phyloP scores from a whole-genome alignment of 2,113 vertebrate genomes.

The Amblyopsis rosae region DNA sequence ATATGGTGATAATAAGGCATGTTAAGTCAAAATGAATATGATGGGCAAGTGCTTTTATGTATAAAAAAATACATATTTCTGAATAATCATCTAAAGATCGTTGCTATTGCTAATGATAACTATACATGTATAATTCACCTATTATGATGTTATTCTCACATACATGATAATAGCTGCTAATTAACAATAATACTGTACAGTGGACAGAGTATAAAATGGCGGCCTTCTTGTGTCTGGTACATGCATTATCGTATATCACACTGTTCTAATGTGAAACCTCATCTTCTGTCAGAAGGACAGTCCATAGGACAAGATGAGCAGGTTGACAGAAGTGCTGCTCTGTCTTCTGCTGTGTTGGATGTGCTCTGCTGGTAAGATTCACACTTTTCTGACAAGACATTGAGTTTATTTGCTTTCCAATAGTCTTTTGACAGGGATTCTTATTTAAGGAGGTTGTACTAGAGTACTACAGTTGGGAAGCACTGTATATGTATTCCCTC shows the following conservation, averaged over 20 bases:
- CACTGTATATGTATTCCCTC: too few species aligned
- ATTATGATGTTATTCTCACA: background rate
- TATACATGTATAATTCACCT: too few species aligned
- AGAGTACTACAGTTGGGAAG: too few species aligned
- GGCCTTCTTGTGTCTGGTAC: conserved; percentile 24
- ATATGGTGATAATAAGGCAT: background rate
- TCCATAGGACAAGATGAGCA: conserved; percentile 33
- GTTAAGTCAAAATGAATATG: background rate
- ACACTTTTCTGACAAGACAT: background rate
- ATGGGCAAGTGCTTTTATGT: too few species aligned
- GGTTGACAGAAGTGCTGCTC: accelerated
- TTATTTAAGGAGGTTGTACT: too few species aligned
- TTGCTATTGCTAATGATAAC: too few species aligned
- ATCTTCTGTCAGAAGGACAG: conserved; percentile 12
- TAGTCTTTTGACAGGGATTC: background rate
- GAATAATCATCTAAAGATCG: too few species aligned
- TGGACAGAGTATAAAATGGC: conserved; percentile 52
- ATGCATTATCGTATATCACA: background rate
- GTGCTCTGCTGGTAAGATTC: conserved; percentile 46
- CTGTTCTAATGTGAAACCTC: background rate
- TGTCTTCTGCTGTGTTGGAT: conserved; percentile 46
- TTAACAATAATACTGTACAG: conserved; percentile 52
- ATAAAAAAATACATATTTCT: too few species aligned
- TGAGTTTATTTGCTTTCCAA: background rate
- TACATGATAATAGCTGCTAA: background rate